Base-by-base conservation (phyloP, 1,140 invertebrate genomes). In the Eufriesea mexicana region DNA sequence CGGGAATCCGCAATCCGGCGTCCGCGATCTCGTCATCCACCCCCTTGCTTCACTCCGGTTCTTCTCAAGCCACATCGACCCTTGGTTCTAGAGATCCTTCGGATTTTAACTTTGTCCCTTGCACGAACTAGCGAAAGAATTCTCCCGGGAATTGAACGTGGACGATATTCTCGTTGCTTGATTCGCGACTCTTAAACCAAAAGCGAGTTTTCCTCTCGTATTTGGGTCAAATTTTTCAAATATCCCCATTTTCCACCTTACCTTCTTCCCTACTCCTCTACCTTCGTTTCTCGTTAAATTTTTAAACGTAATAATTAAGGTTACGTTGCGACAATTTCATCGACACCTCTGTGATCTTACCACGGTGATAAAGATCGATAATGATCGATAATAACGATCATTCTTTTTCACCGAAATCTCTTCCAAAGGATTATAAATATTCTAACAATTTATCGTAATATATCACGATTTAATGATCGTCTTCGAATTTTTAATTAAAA, bases 91-190 rank as follows among this genome's bases (percentile, higher is more conserved):
- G 73, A 88, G 72, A 87, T 88, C 86, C 76, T 86, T 72, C 66
- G 83, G 84, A 88, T 88, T 88, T 87, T 88, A 88, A 83, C 85
- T 88, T 88, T 72, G 77, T 81, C 85, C 85, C 68, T 87, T 72
- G 72, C 72, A 51, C 80, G 62, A 80, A 84, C 79, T 54, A 64
- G 20, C 84, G 73, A 51, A 84, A 72, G 79, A 86, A 87, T 83
- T 70, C 77, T 62, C 84, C 20, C 28, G 71, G 57, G 74, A 72
- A 85, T 85, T 55, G 68, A 25, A 75, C 23, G 20, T 55, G 49
- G 23, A 67, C 28, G 66, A 70, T 35, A 49, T 42, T 67, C 42
- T 14, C 76, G 76, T 62, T 76, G n/a, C 42, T 55, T 49, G 57
- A 49, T 45, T 73, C 51, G 51, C 8, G 42, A 9, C 42, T 28